A percentile compares a stretch with the other conserved stretches of the same genome.
Conservation (phyloP, 2,888 invertebrate genomes). For the Cheilosia vernalis region DNA sequence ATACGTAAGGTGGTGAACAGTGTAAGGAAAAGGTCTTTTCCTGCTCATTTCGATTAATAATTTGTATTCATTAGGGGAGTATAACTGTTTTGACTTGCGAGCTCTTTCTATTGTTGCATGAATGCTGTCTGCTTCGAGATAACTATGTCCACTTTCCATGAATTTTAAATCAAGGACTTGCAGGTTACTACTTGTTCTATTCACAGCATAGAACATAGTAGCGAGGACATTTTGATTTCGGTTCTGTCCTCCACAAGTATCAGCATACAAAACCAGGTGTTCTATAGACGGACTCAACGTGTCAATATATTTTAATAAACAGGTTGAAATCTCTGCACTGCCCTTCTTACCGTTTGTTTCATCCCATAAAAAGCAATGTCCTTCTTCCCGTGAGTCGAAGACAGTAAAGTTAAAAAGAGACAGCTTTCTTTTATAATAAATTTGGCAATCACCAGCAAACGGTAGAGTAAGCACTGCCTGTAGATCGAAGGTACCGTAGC, state of each 20-base stretch:
- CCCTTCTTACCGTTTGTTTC: neutral
- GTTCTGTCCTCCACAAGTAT: slow-evolving; percentile 1
- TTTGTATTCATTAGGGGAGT: neutral
- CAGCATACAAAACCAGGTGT: neutral
- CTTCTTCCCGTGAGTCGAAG: neutral
- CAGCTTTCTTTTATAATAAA: neutral
- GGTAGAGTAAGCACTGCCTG: neutral
- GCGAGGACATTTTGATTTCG: neutral
- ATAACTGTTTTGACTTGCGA: too few relatives aligned
- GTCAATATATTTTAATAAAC: neutral
- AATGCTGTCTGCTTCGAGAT: neutral
- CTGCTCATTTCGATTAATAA: neutral
- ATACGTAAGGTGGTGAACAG: neutral
- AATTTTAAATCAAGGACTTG: neutral
- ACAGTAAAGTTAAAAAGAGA: neutral
- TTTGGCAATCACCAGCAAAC: neutral
- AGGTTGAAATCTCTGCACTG: neutral
- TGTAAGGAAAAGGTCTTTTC: neutral
- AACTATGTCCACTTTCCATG: neutral
- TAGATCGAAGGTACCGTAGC: neutral
- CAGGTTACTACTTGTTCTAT: neutral
- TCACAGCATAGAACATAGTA: neutral
- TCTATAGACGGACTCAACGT: neutral
- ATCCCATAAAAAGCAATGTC: neutral
- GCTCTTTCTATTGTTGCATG: neutral